phyloP scores from a whole-genome alignment of 2,888 invertebrate genomes.

The Chironomus riparius region DNA sequence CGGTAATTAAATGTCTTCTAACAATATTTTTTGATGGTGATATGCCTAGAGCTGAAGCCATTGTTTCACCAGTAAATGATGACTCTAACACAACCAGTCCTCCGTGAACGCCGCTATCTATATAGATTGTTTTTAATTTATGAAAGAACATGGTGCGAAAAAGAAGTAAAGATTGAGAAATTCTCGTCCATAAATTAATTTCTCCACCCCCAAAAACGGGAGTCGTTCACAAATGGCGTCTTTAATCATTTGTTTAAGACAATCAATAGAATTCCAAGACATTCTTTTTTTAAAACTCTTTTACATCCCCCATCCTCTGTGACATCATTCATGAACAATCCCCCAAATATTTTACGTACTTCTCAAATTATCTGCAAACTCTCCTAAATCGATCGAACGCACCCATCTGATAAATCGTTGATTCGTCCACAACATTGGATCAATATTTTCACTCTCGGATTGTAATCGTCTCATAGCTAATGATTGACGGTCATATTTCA shows the following conservation, averaged over 20 bases:
- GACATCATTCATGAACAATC: too few relatives aligned
- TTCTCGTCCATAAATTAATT: too few relatives aligned
- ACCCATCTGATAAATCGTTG: constrained; percentile 91
- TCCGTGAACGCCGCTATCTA: constrained; percentile 92
- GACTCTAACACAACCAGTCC: constrained; percentile 88
- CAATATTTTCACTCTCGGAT: constrained; percentile 78
- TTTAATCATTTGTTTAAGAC: too few relatives aligned
- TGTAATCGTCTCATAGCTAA: constrained; percentile 78
- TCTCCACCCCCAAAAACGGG: too few relatives aligned
- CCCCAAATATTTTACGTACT: constrained; percentile 45
- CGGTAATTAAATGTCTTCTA: constrained; percentile 79
- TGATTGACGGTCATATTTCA: constrained; percentile 87
- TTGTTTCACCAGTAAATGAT: constrained; percentile 87
- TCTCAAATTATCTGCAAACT: constrained; percentile 88
- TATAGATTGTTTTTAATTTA: background rate
- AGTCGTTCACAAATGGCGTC: too few relatives aligned
- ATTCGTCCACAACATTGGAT: constrained; percentile 94
- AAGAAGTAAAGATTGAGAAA: constrained; percentile 1
- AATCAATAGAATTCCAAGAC: too few relatives aligned
- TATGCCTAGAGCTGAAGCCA: constrained; percentile 87
- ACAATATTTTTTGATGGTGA: constrained; percentile 90
- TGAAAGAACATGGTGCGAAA: background rate
- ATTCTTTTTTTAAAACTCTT: too few relatives aligned
- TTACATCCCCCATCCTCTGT: too few relatives aligned
- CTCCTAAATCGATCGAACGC: constrained; percentile 83